A percentile compares a stretch with the other conserved stretches of the same genome.
Conservation (phyloP, 1,140 invertebrate species). For the Drosophila repletoides region DNA sequence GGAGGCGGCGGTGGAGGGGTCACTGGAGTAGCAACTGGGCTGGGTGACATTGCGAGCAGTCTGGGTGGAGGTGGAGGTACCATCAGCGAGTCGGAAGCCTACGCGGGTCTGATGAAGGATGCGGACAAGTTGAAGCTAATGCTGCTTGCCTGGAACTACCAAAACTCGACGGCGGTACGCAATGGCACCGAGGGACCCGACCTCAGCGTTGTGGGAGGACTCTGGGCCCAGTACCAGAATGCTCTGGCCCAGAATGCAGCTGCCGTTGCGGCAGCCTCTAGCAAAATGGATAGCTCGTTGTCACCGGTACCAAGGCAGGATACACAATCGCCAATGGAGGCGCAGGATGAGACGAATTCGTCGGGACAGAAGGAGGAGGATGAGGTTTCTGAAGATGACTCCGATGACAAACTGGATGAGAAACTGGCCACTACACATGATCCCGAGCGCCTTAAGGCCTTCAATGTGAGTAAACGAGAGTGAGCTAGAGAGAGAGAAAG, state of each 20-base stretch:
- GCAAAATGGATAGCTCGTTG: conserved; percentile 71
- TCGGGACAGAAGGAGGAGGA: conserved; percentile 97
- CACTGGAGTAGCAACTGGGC: conserved; percentile 3
- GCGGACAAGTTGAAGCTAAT: conserved; percentile 92
- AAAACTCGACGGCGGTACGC: conserved; percentile 86
- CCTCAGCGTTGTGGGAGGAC: conserved; percentile 86
- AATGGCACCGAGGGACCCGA: conserved; percentile 81
- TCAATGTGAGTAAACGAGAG: conserved; percentile 90
- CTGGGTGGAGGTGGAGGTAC: conserved; percentile 48
- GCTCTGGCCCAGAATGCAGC: conserved; percentile 77
- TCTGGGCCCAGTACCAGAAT: conserved; percentile 90
- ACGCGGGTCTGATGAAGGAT: conserved; percentile 87
- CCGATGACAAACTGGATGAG: conserved; percentile 93
- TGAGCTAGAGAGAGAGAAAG: conserved; percentile 20
- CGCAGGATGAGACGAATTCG: conserved; percentile 94
- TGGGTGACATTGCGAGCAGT: conserved; percentile 47
- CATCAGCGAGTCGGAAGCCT: conserved; percentile 70
- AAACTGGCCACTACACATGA: conserved; percentile 91
- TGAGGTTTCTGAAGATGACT: conserved; percentile 94
- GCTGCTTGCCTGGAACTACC: conserved; percentile 92
- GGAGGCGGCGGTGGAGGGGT: conserved; percentile 31
- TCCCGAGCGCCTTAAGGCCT: conserved; percentile 97
- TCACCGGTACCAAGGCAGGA: conserved; percentile 76
- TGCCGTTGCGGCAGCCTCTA: conserved; percentile 61
- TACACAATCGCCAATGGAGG: conserved; percentile 84